A percentile compares a stretch with the other conserved stretches of the same genome.
Conservation (phyloP, 2,113 vertebrate genomes). For the Holacanthus passer region DNA sequence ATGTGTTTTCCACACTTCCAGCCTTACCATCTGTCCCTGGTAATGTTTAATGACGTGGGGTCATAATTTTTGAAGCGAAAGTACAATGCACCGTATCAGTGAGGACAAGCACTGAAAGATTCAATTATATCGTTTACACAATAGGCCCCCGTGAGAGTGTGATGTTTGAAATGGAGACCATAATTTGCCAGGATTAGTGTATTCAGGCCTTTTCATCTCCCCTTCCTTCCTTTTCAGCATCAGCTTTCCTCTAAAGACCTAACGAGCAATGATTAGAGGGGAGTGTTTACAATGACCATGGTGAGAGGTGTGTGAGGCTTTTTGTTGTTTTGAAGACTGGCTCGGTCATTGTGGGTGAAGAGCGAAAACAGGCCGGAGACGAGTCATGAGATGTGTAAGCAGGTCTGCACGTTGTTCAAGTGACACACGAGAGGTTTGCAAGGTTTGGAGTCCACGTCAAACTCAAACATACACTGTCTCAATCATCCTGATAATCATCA, state of each 20-base stretch:
- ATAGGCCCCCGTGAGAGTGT: conserved; percentile 29
- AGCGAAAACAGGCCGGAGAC: conserved; percentile 11
- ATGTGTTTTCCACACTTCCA: conserved; percentile 7
- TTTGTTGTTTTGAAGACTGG: conserved; percentile 26
- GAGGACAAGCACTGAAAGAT: conserved; percentile 36
- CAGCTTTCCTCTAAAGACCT: conserved; percentile 41
- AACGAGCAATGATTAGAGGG: conserved; percentile 55
- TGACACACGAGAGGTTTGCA: conserved; percentile 30
- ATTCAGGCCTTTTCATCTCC: conserved; percentile 55
- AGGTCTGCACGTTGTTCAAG: neutral
- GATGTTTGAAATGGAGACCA: conserved; percentile 61
- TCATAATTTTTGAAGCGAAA: conserved; percentile 23
- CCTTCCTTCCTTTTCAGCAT: conserved; percentile 47
- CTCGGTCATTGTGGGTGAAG: conserved; percentile 8
- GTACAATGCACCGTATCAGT: conserved; percentile 23
- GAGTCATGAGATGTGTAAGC: neutral
- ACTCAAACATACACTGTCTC: conserved; percentile 10
- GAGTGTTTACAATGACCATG: conserved; percentile 46
- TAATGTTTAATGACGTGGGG: conserved; percentile 19
- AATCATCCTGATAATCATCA: conserved; percentile 34
- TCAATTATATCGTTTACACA: conserved; percentile 52
- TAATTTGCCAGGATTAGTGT: conserved; percentile 69
- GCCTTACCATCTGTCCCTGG: conserved; percentile 4
- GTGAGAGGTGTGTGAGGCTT: conserved; percentile 39
- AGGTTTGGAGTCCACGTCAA: conserved; percentile 6